Percentiles rank a stretch among this genome's conserved stretches.
These are phyloP conservation scores for Lepas anatifera DNA, from an alignment of 2,888 invertebrate genomes.

Conservation along the genomic window DNA sequence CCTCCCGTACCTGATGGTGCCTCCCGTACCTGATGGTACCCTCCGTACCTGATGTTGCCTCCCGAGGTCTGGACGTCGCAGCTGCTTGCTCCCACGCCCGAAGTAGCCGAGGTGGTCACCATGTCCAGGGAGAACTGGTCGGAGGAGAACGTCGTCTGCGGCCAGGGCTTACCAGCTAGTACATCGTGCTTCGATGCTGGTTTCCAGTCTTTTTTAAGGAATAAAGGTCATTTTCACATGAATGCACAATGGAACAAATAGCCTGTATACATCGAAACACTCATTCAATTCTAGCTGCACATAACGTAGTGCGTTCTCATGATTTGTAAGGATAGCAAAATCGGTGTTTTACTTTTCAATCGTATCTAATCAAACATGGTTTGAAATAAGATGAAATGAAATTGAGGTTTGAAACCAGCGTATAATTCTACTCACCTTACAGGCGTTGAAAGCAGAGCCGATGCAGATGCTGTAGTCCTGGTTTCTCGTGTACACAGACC, in stretches of 20 bases:
- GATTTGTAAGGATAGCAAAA: too few relatives aligned
- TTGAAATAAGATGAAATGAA: neutral
- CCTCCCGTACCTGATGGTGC: neutral
- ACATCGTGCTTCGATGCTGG: too few relatives aligned
- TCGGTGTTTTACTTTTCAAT: too few relatives aligned
- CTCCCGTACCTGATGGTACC: neutral
- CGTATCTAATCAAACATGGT: neutral
- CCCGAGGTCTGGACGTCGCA: neutral
- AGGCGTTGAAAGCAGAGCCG: neutral
- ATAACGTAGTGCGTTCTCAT: too few relatives aligned
- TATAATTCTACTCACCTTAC: neutral
- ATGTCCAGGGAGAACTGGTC: neutral
- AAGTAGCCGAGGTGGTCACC: neutral
- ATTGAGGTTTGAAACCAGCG: neutral
- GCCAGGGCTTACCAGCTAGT: too few relatives aligned
- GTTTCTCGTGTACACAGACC: neutral
- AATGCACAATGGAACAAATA: too few relatives aligned
- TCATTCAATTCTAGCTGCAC: too few relatives aligned
- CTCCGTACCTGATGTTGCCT: neutral
- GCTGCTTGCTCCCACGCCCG: neutral
- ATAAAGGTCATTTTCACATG: too few relatives aligned
- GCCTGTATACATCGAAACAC: too few relatives aligned
- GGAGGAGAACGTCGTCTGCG: neutral
- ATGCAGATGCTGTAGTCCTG: slow-evolving; percentile 8
- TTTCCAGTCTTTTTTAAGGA: too few relatives aligned